Evolutionary conservation across 2,888 invertebrate genomes (phyloP).

Genomic region (Tetragnatha montana): DNA sequence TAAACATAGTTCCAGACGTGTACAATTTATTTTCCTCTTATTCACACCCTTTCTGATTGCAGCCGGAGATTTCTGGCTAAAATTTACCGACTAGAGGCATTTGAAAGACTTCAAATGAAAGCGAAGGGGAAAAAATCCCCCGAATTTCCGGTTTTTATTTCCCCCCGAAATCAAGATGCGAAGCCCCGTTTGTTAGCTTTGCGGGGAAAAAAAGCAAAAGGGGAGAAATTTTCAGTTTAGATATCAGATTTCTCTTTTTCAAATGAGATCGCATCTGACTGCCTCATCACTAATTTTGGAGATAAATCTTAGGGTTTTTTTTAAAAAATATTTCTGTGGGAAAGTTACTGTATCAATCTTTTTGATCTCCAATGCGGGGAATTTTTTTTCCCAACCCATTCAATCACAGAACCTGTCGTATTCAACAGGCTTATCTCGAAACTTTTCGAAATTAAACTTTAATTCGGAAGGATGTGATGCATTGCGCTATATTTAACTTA

Average conservation of each 20-base stretch:
- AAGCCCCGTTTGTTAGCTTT: not conserved
- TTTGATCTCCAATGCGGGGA: not conserved
- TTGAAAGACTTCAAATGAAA: not conserved
- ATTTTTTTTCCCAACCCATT: conserved; percentile 4
- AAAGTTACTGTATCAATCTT: not conserved
- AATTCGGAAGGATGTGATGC: no score
- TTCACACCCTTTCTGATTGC: conserved; percentile 7
- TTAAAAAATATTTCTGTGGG: not conserved
- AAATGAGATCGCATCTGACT: conserved; percentile 26
- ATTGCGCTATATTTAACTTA: no score
- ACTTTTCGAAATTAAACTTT: not conserved
- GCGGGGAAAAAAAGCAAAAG: not conserved
- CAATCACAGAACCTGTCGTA: not conserved
- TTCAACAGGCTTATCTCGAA: not conserved
- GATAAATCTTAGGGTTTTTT: not conserved
- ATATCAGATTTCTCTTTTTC: not conserved
- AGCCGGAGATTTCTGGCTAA: not conserved
- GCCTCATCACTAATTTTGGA: not conserved
- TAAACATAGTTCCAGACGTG: no score
- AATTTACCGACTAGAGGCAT: not conserved
- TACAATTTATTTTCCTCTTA: not conserved
- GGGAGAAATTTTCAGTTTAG: conserved; percentile 5
- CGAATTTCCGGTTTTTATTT: conserved; percentile 51
- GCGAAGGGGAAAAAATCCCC: not conserved
- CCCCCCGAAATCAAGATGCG: not conserved